phyloP scores from a whole-genome alignment of 1,140 invertebrate genomes.

The Pomacea maculata region DNA sequence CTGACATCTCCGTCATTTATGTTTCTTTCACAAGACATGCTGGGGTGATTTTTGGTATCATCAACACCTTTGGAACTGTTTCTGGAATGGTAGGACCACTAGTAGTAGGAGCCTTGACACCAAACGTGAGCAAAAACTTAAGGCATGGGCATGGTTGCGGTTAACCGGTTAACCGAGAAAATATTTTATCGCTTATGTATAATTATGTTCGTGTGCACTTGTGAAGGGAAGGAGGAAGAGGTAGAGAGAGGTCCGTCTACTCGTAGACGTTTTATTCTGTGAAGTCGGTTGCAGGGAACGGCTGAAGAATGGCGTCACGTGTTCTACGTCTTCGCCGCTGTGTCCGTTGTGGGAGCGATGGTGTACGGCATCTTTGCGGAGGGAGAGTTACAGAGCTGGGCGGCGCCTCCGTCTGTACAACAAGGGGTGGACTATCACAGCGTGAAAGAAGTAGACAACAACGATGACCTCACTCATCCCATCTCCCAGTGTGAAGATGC shows the following conservation, averaged over 20 bases:
- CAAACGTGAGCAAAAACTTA: constrained; percentile 28
- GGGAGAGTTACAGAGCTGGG: constrained; percentile 83
- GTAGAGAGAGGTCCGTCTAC: too few species aligned
- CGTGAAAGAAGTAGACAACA: too few species aligned
- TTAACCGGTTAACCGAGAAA: too few species aligned
- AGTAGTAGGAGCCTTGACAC: constrained; percentile 78
- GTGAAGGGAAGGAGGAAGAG: too few species aligned
- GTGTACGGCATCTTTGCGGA: constrained; percentile 80
- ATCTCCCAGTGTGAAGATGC: too few species aligned
- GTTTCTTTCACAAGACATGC: constrained; percentile 65
- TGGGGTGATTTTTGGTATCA: constrained; percentile 82
- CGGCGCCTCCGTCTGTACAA: background rate
- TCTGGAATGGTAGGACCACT: constrained; percentile 84
- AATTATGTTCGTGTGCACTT: too few species aligned
- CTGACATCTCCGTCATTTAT: background rate
- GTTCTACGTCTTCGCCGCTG: constrained; percentile 75
- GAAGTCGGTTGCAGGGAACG: constrained; percentile 25
- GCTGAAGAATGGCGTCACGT: constrained; percentile 77
- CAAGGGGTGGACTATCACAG: too few species aligned
- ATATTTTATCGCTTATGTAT: too few species aligned
- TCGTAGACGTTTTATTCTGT: too few species aligned
- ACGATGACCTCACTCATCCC: too few species aligned
- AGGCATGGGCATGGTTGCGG: too few species aligned
- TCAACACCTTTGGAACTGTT: constrained; percentile 84
- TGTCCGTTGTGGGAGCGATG: constrained; percentile 76